Conservation (phyloP, 2,797 vertebrate genomes). For the Astyanax mexicanus region DNA sequence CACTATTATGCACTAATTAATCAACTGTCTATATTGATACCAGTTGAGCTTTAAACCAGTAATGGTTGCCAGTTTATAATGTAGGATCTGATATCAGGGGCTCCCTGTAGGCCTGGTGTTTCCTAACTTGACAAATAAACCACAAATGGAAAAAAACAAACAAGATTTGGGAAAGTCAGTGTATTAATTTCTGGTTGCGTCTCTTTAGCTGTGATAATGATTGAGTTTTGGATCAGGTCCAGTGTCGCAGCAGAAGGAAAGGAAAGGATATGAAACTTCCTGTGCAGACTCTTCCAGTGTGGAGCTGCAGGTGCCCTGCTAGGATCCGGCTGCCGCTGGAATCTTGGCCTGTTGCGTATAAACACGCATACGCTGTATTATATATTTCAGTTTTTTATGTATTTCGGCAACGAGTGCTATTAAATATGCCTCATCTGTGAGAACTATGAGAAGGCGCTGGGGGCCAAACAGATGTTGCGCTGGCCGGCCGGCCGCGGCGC, state of each 20-base stretch:
- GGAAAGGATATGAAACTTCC: conserved; percentile 90
- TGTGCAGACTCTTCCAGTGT: conserved; percentile 83
- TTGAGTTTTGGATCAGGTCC: conserved; percentile 78
- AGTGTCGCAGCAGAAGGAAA: conserved; percentile 77
- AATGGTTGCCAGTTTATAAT: too few species aligned
- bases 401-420: conserved; percentile 65
- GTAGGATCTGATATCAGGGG: too few species aligned
- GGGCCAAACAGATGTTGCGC: conserved; percentile 87
- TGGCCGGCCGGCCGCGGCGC: conserved; percentile 71
- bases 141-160: too few species aligned
- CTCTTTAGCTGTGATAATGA: conserved; percentile 74
- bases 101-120: too few species aligned
- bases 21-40: too few species aligned
- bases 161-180: neutral
- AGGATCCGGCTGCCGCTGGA: conserved; percentile 79
- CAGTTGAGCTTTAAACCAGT: too few species aligned
- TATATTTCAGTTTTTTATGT: conserved; percentile 40
- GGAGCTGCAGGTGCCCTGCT: conserved; percentile 81
- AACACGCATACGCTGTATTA: conserved; percentile 64
- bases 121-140: too few species aligned
- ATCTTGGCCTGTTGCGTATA: conserved; percentile 74
- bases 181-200: conserved; percentile 11
- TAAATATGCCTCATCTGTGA: conserved; percentile 75
- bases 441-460: conserved; percentile 76
- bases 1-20: too few species aligned